phyloP scores from a whole-genome alignment of 2,888 invertebrate species.

The Ellobium chinense region DNA sequence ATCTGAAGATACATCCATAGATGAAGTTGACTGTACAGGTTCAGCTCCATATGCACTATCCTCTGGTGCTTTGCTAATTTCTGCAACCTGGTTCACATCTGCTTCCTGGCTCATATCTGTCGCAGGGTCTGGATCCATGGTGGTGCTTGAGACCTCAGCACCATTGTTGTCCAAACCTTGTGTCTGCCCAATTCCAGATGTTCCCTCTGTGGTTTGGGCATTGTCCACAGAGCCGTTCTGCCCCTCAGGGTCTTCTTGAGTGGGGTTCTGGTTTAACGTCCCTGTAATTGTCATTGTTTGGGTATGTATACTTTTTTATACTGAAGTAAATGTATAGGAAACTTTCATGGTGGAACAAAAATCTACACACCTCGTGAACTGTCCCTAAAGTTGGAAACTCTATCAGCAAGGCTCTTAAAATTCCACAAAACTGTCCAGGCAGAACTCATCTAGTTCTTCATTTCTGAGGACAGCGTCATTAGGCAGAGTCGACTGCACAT shows the following conservation, averaged over 20 bases:
- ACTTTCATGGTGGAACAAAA: too few species aligned
- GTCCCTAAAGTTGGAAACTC: too few species aligned
- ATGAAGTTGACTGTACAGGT: conserved; percentile 31
- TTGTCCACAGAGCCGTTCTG: not conserved
- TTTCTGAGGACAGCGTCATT: too few species aligned
- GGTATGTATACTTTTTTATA: too few species aligned
- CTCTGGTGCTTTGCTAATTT: not conserved
- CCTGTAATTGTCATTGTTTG: conserved; percentile 34
- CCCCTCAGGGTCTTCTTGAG: not conserved
- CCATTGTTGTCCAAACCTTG: not conserved
- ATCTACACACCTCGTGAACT: too few species aligned
- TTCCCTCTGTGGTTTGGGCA: not conserved
- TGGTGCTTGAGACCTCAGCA: conserved; percentile 24
- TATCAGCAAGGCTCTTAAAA: too few species aligned
- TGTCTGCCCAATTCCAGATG: not conserved
- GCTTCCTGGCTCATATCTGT: not conserved
- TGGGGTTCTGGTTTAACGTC: not conserved
- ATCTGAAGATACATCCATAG: conserved; percentile 9
- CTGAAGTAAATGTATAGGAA: too few species aligned
- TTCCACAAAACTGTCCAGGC: too few species aligned
- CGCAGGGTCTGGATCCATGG: conserved; percentile 19
- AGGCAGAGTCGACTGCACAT: too few species aligned
- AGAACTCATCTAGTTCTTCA: too few species aligned
- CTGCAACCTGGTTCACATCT: not conserved
- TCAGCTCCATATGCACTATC: not conserved